Evolutionary conservation across 1,140 invertebrate species (phyloP).

Genomic region (Zaprionus capensis): DNA sequence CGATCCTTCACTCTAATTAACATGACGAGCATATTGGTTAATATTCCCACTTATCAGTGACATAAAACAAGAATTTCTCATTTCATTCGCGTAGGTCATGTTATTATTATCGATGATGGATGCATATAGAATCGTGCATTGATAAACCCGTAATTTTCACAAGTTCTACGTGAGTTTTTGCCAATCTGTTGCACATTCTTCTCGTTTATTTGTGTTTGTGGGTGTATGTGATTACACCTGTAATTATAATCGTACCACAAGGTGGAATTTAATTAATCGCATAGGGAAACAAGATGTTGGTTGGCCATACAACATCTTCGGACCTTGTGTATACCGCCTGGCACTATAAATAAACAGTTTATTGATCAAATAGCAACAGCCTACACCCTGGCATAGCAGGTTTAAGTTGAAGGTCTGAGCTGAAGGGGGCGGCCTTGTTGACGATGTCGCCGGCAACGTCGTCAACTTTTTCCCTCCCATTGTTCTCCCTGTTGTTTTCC

Average conservation of each 20-base stretch:
- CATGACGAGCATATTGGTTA: neutral
- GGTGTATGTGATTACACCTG: neutral
- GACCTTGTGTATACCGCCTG: conserved; percentile 26
- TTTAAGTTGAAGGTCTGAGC: conserved; percentile 50
- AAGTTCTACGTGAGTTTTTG: conserved; percentile 13
- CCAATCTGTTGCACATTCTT: conserved; percentile 9
- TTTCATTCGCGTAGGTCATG: conserved; percentile 1
- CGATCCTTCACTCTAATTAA: neutral
- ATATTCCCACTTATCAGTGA: neutral
- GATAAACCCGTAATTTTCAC: neutral
- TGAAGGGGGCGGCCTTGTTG: conserved; percentile 24
- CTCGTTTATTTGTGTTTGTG: neutral
- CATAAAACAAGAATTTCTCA: neutral
- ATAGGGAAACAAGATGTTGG: conserved; percentile 1
- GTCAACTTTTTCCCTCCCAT: conserved; percentile 29
- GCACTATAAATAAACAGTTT: conserved; percentile 65
- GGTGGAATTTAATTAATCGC: conserved; percentile 23
- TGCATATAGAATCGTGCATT: neutral
- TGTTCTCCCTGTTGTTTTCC: neutral
- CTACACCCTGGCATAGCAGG: conserved; percentile 28
- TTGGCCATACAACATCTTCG: conserved; percentile 21
- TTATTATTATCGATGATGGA: neutral
- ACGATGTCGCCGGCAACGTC: conserved; percentile 37
- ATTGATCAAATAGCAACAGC: conserved; percentile 73
- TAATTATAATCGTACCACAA: neutral